These are phyloP conservation scores for Baryphthengus martii DNA, from an alignment of 2,113 vertebrate genomes.

Conservation along the genomic window DNA sequence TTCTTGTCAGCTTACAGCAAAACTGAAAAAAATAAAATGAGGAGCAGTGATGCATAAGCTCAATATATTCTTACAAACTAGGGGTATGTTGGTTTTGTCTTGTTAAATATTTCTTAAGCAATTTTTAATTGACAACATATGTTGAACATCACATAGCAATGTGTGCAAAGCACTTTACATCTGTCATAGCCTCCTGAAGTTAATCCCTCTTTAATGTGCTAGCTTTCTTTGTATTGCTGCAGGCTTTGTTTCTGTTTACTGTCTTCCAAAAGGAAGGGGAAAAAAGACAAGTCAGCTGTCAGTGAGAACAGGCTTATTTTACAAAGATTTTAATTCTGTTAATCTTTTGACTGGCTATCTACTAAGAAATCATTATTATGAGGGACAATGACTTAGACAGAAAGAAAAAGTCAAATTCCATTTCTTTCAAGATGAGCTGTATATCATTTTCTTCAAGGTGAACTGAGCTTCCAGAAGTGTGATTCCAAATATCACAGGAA, in stretches of 20 bases:
- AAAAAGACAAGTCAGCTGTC: constrained; percentile 33
- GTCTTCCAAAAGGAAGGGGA: constrained; percentile 1
- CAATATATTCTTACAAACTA: constrained; percentile 53
- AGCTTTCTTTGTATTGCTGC: constrained; percentile 45
- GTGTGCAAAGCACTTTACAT: constrained; percentile 62
- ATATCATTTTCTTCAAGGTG: background rate
- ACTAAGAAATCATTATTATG: constrained; percentile 1
- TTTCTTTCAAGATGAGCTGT: constrained; percentile 8
- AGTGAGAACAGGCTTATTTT: constrained; percentile 20
- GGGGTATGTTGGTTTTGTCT: constrained; percentile 50
- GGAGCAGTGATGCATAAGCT: constrained; percentile 30
- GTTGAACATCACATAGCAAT: constrained; percentile 69
- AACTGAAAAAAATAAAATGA: constrained; percentile 40
- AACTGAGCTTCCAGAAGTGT: background rate
- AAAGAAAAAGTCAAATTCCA: constrained; percentile 8
- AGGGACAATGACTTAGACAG: background rate
- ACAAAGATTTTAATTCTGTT: constrained; percentile 40
- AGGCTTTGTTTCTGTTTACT: constrained; percentile 65
- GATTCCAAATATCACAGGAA: background rate
- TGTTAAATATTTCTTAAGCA: constrained; percentile 75
- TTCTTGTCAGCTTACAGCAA: background rate
- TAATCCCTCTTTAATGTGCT: constrained; percentile 64
- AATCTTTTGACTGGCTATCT: constrained; percentile 38
- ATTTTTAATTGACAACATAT: constrained; percentile 76
- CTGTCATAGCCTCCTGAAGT: constrained; percentile 62